phyloP scores from a whole-genome alignment of 2,797 vertebrate genomes.

The Mormyrus proboscirostris region DNA sequence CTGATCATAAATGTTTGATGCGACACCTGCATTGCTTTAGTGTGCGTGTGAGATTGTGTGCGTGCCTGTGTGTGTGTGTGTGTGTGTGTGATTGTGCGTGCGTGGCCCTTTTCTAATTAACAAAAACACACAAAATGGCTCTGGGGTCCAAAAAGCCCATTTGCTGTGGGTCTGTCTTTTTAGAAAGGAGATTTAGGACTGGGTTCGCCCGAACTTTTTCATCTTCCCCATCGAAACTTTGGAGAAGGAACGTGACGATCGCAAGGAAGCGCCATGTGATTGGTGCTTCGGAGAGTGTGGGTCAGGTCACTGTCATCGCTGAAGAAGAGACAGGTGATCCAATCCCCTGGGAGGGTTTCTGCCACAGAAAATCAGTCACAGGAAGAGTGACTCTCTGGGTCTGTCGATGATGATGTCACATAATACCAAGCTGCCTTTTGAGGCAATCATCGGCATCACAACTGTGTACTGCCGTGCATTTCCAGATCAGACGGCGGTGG shows the following conservation, averaged over 20 bases:
- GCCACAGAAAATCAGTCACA: neutral
- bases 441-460: neutral
- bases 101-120: neutral
- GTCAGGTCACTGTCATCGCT: neutral
- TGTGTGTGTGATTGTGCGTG: neutral
- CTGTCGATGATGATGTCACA: neutral
- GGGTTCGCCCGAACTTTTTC: neutral
- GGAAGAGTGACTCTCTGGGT: neutral
- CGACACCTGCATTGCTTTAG: constrained; percentile 37
- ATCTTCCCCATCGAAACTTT: neutral
- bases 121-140: neutral
- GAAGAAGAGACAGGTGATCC: neutral
- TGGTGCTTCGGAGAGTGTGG: neutral
- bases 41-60: neutral
- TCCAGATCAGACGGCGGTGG: neutral
- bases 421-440: neutral
- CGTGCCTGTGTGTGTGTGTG: neutral
- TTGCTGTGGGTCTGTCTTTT: neutral
- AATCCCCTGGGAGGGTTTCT: neutral
- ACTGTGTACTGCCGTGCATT: neutral
- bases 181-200: neutral
- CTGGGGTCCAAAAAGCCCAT: neutral
- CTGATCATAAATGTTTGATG: constrained; percentile 40
- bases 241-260: neutral
- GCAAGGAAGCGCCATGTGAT: neutral